Evolutionary conservation across 2,888 invertebrate genomes (phyloP).

Genomic region (Callosobruchus maculatus): DNA sequence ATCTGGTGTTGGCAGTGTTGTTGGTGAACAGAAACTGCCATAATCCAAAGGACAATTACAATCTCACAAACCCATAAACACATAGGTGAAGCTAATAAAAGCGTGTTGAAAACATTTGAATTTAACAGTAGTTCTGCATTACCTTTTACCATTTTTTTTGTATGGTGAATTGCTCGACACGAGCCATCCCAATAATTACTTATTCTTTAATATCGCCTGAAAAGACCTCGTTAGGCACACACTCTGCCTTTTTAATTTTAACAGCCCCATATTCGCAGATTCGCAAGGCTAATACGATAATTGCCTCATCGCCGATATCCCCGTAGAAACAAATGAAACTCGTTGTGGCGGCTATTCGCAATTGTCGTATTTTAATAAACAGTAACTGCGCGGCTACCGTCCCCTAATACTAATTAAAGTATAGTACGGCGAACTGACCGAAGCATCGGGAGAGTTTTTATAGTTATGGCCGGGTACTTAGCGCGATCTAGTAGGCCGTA

Average conservation of each 20-base stretch:
- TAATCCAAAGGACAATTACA: too few species aligned
- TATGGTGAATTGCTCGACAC: neutral
- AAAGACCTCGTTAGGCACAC: neutral
- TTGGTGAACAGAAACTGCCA: too few species aligned
- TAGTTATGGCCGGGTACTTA: constrained; percentile 16
- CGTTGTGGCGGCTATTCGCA: neutral
- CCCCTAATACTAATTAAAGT: constrained; percentile 17
- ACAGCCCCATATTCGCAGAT: neutral
- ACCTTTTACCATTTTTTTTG: neutral
- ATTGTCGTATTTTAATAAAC: neutral
- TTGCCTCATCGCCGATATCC: neutral
- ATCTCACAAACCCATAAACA: too few species aligned
- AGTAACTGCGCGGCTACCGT: neutral
- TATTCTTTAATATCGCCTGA: neutral
- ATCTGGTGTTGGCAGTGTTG: too few species aligned
- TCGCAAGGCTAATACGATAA: neutral
- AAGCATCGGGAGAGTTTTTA: constrained; percentile 12
- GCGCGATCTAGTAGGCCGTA: constrained; percentile 19
- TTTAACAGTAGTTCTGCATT: neutral
- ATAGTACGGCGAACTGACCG: constrained; percentile 3
- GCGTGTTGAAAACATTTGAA: neutral
- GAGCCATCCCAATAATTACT: neutral
- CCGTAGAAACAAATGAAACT: neutral
- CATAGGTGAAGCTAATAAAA: too few species aligned
- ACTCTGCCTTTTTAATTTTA: neutral